These are phyloP conservation scores for Martes flavigula DNA, from an alignment of 2,797 vertebrate genomes.

Conservation along the genomic window DNA sequence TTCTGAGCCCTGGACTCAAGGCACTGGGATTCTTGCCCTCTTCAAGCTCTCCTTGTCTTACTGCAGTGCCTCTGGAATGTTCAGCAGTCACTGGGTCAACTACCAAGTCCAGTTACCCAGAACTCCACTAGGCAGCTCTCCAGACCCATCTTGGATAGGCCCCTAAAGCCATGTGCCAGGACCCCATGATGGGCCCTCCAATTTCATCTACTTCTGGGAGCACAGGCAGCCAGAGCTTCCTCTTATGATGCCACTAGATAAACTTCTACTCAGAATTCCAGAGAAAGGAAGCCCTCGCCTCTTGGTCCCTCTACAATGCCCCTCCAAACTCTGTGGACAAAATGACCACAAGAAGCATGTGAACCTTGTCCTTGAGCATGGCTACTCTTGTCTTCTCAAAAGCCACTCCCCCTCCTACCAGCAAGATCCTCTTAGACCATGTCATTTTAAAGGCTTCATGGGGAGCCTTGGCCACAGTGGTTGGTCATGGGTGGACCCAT, in stretches of 20 bases:
- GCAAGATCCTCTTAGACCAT: not conserved
- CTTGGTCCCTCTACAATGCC: not conserved
- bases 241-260: not conserved
- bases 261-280: not conserved
- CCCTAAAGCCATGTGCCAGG: not conserved
- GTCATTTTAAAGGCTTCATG: not conserved
- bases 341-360: not conserved
- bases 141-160: not conserved
- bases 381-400: not conserved
- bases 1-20: not conserved
- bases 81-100: not conserved
- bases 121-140: not conserved
- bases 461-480: not conserved
- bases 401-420: not conserved
- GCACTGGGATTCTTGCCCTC: not conserved
- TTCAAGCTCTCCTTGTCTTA: not conserved
- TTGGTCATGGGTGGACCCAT: not conserved
- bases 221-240: not conserved
- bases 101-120: not conserved
- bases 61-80: not conserved
- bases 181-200: accelerated
- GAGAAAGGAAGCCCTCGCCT: not conserved
- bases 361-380: not conserved
- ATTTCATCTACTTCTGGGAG: not conserved
- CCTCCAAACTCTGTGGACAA: not conserved